Percentiles rank a stretch among this genome's conserved stretches.
Evolutionary conservation across 37 sponge, comb jelly and placozoan species (phyloP).

Genomic region (Beroe forskalii): DNA sequence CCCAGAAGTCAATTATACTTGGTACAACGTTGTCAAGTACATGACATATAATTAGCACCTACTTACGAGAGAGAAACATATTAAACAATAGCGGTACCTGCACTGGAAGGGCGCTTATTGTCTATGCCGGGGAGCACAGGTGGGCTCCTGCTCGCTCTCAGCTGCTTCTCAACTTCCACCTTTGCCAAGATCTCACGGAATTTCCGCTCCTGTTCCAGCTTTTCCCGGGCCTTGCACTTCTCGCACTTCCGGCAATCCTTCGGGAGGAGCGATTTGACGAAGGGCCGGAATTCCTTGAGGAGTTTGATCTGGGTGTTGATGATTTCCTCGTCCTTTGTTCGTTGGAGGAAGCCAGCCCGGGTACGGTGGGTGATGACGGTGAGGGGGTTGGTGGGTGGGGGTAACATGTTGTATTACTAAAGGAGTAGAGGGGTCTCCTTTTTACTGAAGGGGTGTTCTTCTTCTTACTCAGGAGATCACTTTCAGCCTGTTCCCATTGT

Average conservation of each 20-base stretch:
- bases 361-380: not conserved
- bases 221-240: not conserved
- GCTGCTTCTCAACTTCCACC: not conserved
- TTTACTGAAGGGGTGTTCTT: no score
- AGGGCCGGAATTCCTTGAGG: not conserved
- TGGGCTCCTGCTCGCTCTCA: no score
- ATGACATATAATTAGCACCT: not conserved
- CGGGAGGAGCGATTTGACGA: constrained; percentile 28
- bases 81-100: no score
- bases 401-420: no score
- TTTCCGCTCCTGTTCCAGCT: not conserved
- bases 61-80: not conserved
- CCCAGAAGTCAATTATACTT: no score
- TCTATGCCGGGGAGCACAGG: no score
- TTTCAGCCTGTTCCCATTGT: no score
- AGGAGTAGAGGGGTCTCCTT: no score
- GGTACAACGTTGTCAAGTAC: no score
- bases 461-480: no score
- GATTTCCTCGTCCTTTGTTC: not conserved
- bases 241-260: not conserved
- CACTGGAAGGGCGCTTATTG: no score
- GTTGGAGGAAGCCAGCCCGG: not conserved
- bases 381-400: no score
- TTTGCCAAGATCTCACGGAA: not conserved
- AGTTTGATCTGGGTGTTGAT: constrained; percentile 51